These are phyloP conservation scores for Coreius guichenoti DNA, from an alignment of 2,797 vertebrate genomes.

Conservation along the genomic window DNA sequence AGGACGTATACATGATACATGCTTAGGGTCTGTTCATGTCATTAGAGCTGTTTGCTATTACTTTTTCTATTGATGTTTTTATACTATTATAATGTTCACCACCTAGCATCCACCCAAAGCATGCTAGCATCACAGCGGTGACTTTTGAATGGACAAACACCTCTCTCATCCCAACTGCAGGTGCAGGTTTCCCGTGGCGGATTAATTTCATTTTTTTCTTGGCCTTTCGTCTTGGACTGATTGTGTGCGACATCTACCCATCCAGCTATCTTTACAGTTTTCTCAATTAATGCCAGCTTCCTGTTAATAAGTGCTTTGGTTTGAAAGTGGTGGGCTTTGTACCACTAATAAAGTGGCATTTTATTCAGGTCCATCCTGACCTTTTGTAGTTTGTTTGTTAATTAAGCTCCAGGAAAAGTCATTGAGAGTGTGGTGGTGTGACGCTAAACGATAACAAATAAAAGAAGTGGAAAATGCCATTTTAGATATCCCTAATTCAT, in stretches of 20 bases:
- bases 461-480: slow-evolving; percentile 11
- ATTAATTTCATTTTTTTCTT: neutral
- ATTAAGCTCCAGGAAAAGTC: slow-evolving; percentile 70
- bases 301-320: slow-evolving; percentile 72
- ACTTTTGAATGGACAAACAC: neutral
- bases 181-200: neutral
- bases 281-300: slow-evolving; percentile 39
- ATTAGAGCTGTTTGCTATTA: neutral
- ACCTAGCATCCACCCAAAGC: neutral
- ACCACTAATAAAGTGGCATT: slow-evolving; percentile 82
- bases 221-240: slow-evolving; percentile 3
- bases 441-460: neutral
- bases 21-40: slow-evolving; percentile 4
- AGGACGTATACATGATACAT: slow-evolving; percentile 16
- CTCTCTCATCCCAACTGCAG: neutral
- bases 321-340: slow-evolving; percentile 56
- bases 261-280: slow-evolving; percentile 24
- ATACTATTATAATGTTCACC: neutral
- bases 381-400: slow-evolving; percentile 74
- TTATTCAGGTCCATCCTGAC: slow-evolving; percentile 73
- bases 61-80: neutral
- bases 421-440: slow-evolving; percentile 72
- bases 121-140: no score
- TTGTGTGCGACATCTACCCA: neutral
- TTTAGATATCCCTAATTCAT: neutral